phyloP scores from a whole-genome alignment of 2,113 vertebrate species.

The Bufo gargarizans region DNA sequence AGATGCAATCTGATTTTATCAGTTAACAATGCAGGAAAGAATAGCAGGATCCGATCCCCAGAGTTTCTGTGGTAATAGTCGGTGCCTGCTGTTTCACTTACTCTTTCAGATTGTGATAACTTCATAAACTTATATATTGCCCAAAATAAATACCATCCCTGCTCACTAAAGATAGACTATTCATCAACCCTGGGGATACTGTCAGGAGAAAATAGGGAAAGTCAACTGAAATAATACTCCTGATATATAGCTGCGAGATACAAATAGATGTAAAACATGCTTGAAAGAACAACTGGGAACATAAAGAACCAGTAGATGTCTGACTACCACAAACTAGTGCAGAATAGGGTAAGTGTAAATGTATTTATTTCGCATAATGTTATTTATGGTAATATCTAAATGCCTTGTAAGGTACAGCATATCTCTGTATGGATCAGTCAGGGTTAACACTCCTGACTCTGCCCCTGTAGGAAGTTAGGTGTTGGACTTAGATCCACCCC shows the following conservation, averaged over 20 bases:
- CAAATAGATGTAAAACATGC: slow-evolving; percentile 64
- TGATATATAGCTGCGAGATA: slow-evolving; percentile 65
- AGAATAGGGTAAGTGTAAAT: no score
- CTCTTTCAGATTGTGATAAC: slow-evolving; percentile 59
- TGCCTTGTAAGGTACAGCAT: no score
- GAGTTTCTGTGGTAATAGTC: slow-evolving; percentile 55
- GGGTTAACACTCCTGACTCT: no score
- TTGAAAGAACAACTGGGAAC: slow-evolving; percentile 45
- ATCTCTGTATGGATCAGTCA: no score
- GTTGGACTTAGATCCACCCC: no score
- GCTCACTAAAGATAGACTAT: slow-evolving; percentile 61
- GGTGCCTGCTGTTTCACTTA: slow-evolving; percentile 60
- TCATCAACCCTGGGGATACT: slow-evolving; percentile 70
- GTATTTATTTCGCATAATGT: no score
- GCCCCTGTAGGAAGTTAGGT: no score
- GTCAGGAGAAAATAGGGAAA: slow-evolving; percentile 70
- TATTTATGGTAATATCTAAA: no score
- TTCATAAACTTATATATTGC: slow-evolving; percentile 65
- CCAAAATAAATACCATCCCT: slow-evolving; percentile 67
- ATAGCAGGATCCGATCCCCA: not conserved
- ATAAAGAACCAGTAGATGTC: slow-evolving; percentile 16
- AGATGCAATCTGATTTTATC: slow-evolving; percentile 49
- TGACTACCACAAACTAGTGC: not conserved
- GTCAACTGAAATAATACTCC: slow-evolving; percentile 62
- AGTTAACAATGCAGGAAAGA: slow-evolving; percentile 46